Conservation (phyloP, 2,888 invertebrate species). For the Cecidostiba fungosa region DNA sequence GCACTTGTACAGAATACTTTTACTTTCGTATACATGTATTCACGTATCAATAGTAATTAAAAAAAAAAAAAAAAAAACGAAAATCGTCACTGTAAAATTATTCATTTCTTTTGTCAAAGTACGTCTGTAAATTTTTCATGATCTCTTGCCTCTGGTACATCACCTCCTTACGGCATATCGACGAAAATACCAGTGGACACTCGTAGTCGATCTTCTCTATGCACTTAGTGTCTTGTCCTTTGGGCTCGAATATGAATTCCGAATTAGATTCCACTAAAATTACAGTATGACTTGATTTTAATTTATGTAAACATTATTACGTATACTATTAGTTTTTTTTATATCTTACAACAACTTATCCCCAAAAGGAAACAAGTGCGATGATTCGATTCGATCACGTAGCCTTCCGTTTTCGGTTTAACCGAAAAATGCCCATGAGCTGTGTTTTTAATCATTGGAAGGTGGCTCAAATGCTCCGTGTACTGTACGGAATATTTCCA, state of each 20-base stretch:
- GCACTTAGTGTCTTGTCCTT: conserved; percentile 81
- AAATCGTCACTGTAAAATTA: background rate
- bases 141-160: conserved; percentile 79
- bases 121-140: conserved; percentile 74
- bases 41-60: background rate
- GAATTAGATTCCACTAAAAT: conserved; percentile 84
- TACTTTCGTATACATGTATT: background rate
- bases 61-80: background rate
- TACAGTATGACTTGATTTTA: background rate
- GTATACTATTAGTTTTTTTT: background rate
- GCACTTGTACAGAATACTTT: background rate
- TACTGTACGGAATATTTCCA: conserved; percentile 87
- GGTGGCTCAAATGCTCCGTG: conserved; percentile 84
- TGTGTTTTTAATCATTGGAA: conserved; percentile 84
- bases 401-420: conserved; percentile 81
- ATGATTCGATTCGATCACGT: conserved; percentile 84
- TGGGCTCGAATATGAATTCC: conserved; percentile 83
- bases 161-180: conserved; percentile 83
- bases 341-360: conserved; percentile 83
- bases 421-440: conserved; percentile 84
- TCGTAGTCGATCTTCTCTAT: conserved; percentile 84
- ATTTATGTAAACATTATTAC: background rate
- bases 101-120: conserved; percentile 67
- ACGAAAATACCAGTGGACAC: conserved; percentile 83
- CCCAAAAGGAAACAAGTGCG: conserved; percentile 84